A percentile compares a stretch with the other conserved stretches of the same genome.
These are phyloP conservation scores for Tragelaphus eurycerus DNA, from an alignment of 2,797 vertebrate genomes.

Conservation along the genomic window DNA sequence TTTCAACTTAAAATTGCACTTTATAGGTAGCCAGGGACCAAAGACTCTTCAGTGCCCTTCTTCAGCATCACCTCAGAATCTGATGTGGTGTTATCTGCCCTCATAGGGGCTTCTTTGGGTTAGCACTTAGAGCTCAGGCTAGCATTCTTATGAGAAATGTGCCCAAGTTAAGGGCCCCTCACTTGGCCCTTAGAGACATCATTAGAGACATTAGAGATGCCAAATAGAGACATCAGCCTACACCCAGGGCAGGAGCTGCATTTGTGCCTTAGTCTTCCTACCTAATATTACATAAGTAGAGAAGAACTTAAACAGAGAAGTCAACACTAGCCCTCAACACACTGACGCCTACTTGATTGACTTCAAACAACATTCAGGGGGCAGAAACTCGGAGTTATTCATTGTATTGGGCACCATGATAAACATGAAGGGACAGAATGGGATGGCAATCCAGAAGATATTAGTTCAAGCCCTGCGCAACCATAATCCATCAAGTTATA, in stretches of 20 bases:
- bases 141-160: not conserved
- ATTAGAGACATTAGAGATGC: too few relatives aligned
- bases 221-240: not conserved
- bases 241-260: not conserved
- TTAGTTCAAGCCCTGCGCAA: not conserved
- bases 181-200: too few relatives aligned
- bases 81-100: not conserved
- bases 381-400: not conserved
- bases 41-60: not conserved
- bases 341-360: not conserved
- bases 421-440: not conserved
- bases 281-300: not conserved
- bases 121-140: not conserved
- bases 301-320: not conserved
- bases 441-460: not conserved
- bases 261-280: not conserved
- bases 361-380: not conserved
- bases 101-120: not conserved
- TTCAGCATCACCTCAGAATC: constrained; percentile 10
- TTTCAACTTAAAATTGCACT: constrained; percentile 49
- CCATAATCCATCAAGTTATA: not conserved
- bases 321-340: not conserved
- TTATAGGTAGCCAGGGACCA: constrained; percentile 3
- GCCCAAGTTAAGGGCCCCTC: not conserved
- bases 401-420: not conserved